Percentiles rank a stretch among this genome's conserved stretches.
phyloP scores from a whole-genome alignment of 2,888 invertebrate genomes.

The Ophion ventricosus region DNA sequence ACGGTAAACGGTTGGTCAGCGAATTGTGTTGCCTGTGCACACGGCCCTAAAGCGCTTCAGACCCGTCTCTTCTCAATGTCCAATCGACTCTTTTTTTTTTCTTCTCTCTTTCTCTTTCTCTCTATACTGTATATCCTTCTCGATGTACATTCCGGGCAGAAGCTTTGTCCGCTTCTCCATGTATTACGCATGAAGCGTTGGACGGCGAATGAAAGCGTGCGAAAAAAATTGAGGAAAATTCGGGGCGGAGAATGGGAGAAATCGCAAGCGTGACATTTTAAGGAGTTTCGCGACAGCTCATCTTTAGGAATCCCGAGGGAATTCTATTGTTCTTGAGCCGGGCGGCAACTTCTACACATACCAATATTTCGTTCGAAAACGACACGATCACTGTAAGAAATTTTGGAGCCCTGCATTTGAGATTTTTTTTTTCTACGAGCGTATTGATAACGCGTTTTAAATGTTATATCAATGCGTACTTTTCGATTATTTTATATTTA shows the following conservation, averaged over 20 bases:
- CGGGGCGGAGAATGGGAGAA: background rate
- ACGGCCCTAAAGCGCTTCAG: slow-evolving; percentile 59
- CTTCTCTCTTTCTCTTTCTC: background rate
- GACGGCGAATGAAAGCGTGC: background rate
- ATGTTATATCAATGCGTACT: too few species aligned
- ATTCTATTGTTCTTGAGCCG: too few species aligned
- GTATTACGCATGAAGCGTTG: background rate
- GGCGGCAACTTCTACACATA: too few species aligned
- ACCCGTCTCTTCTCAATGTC: slow-evolving; percentile 48
- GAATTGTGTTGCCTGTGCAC: slow-evolving; percentile 64
- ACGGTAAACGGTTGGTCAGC: slow-evolving; percentile 54
- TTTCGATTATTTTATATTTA: too few species aligned
- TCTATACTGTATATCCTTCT: slow-evolving; percentile 36
- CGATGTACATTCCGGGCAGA: slow-evolving; percentile 59
- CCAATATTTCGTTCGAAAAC: too few species aligned
- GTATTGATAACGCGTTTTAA: too few species aligned
- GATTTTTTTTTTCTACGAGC: too few species aligned
- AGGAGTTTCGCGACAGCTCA: too few species aligned
- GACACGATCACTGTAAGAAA: too few species aligned
- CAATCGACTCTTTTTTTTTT: slow-evolving; percentile 23
- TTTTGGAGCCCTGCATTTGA: too few species aligned
- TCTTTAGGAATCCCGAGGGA: too few species aligned
- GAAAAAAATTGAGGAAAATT: background rate
- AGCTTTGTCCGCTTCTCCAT: slow-evolving; percentile 22
- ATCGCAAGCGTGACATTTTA: too few species aligned